These are phyloP conservation scores for Leptodactylus fuscus DNA, from an alignment of 2,113 vertebrate species.

Conservation along the genomic window DNA sequence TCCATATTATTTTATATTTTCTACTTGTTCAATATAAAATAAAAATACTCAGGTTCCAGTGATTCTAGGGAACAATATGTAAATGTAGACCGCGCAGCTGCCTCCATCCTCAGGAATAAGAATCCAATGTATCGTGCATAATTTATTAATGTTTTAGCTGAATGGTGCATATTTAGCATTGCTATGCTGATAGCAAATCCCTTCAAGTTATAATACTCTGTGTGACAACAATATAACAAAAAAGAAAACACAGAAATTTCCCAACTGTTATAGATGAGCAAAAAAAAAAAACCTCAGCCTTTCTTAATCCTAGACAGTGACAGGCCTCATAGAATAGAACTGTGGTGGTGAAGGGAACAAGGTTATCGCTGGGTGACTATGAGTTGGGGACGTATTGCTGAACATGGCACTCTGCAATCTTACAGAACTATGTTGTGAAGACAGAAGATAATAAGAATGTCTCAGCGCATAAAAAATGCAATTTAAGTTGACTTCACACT, in stretches of 20 bases:
- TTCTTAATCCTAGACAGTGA: background rate
- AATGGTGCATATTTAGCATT: background rate
- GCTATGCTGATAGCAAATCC: background rate
- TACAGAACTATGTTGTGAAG: conserved; percentile 52
- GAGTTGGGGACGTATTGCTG: too few relatives aligned
- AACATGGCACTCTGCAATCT: conserved; percentile 14
- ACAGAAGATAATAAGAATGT: conserved; percentile 69
- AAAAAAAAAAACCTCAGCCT: background rate
- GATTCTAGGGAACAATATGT: background rate
- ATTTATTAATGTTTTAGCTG: conserved; percentile 2
- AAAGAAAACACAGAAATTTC: background rate
- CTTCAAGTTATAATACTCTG: background rate
- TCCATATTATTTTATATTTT: conserved; percentile 14
- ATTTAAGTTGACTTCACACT: conserved; percentile 69
- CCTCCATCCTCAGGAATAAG: background rate
- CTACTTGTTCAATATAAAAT: background rate
- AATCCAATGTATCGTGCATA: conserved; percentile 1
- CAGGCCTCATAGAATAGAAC: background rate
- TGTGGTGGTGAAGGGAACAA: too few relatives aligned
- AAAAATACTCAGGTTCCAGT: too few relatives aligned
- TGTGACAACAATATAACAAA: background rate
- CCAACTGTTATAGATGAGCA: background rate
- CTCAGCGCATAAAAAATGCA: conserved; percentile 64
- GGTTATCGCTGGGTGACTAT: too few relatives aligned
- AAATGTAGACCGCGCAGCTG: conserved; percentile 4